Evolutionary conservation across 2,797 vertebrate species (phyloP).

Genomic region (Vespertilio murinus): DNA sequence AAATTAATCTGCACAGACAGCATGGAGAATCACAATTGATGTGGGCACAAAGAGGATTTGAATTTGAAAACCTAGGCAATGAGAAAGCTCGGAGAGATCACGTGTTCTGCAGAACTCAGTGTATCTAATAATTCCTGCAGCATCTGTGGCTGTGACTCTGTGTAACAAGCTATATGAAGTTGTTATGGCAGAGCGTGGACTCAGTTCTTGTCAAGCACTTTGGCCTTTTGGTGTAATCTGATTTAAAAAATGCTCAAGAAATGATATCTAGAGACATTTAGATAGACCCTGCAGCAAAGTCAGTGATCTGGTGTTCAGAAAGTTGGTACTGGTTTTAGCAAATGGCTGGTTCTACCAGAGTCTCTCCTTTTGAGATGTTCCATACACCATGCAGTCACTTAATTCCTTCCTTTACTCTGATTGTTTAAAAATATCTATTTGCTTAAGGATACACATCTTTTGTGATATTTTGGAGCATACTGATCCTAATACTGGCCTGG

Average conservation of each 20-base stretch:
- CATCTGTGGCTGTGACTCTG: background rate
- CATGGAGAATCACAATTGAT: accelerated
- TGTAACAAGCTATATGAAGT: accelerated
- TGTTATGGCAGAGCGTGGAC: background rate
- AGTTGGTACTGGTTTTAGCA: accelerated
- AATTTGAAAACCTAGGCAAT: background rate
- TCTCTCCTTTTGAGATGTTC: accelerated
- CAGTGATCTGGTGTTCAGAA: background rate
- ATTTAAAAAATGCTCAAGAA: background rate
- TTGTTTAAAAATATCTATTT: background rate
- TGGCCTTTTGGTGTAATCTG: background rate
- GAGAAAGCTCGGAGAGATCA: background rate
- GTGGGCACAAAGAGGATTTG: accelerated
- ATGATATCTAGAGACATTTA: background rate
- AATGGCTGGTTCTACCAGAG: accelerated
- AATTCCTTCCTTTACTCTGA: background rate
- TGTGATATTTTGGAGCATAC: background rate
- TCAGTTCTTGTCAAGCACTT: background rate
- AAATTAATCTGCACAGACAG: accelerated
- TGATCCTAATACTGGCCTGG: background rate
- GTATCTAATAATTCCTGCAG: background rate
- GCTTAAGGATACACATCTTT: background rate
- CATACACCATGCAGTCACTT: accelerated
- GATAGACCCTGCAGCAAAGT: too few relatives aligned
- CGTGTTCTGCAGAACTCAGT: accelerated